Evolutionary conservation across 2,113 vertebrate species (phyloP).

Genomic region (Pholis gunnellus): DNA sequence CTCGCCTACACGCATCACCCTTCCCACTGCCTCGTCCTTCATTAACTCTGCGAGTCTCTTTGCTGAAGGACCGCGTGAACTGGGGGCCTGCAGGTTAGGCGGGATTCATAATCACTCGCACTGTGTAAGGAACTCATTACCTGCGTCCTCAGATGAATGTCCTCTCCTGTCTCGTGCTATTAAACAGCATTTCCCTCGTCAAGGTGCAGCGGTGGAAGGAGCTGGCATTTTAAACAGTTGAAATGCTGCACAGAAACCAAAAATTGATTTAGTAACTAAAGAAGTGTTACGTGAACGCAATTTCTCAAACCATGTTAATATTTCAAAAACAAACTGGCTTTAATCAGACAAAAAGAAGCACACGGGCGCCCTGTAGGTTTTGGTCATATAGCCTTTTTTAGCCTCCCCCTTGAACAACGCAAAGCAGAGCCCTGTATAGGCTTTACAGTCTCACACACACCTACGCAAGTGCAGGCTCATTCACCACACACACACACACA

Average conservation of each 20-base stretch:
- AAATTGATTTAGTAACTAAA: constrained; percentile 3
- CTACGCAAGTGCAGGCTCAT: constrained; percentile 70
- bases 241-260: constrained; percentile 11
- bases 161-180: background rate
- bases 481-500: constrained; percentile 24
- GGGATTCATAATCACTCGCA: constrained; percentile 20
- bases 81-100: constrained; percentile 18
- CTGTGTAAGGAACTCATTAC: constrained; percentile 34
- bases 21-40: constrained; percentile 42
- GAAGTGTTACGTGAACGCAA: background rate
- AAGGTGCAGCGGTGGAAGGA: background rate
- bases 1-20: constrained; percentile 27
- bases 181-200: constrained; percentile 24
- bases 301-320: background rate
- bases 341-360: constrained; percentile 21
- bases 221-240: background rate
- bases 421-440: constrained; percentile 75
- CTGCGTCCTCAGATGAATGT: constrained; percentile 17
- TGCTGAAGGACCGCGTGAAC: constrained; percentile 13
- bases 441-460: constrained; percentile 81
- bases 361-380: constrained; percentile 16
- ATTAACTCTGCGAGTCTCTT: constrained; percentile 43
- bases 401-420: constrained; percentile 52
- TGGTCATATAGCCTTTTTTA: constrained; percentile 45
- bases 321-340: background rate